Evolutionary conservation across 2,797 vertebrate species (phyloP).

Genomic region (Meriones psammophilus): DNA sequence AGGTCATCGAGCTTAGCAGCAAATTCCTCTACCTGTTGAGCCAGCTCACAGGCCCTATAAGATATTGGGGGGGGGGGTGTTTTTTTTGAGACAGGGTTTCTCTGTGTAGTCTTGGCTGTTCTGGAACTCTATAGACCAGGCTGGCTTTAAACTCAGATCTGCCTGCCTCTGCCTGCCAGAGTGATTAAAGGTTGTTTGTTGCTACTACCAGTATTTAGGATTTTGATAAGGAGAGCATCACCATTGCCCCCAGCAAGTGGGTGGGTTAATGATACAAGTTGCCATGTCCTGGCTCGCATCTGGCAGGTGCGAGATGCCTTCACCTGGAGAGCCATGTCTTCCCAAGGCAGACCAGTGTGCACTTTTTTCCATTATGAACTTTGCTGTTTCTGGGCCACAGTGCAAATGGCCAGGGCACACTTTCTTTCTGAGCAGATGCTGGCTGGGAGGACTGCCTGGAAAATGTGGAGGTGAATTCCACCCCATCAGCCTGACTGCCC

Average conservation of each 20-base stretch:
- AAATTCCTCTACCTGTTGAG: neutral
- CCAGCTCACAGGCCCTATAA: neutral
- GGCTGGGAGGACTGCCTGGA: conserved; percentile 77
- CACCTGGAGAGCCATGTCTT: neutral
- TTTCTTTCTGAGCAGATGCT: conserved; percentile 70
- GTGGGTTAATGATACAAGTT: neutral
- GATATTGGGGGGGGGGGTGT: neutral
- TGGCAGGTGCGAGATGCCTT: neutral
- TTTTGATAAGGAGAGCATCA: neutral
- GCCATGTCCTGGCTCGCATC: neutral
- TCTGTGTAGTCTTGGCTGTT: neutral
- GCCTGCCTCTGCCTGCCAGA: neutral
- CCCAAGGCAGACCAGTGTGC: neutral
- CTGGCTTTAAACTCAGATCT: neutral
- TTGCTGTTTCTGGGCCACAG: conserved; percentile 53
- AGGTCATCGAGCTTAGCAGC: too few species aligned
- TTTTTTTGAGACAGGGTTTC: neutral
- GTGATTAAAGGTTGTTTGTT: neutral
- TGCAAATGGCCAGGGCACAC: conserved; percentile 66
- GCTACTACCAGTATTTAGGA: too few species aligned
- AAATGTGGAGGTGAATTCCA: conserved; percentile 74
- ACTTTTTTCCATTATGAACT: neutral
- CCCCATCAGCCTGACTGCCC: neutral
- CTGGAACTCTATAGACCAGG: neutral
- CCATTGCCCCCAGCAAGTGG: neutral